phyloP scores from a whole-genome alignment of 2,797 vertebrate species.

The Chrosomus eos region DNA sequence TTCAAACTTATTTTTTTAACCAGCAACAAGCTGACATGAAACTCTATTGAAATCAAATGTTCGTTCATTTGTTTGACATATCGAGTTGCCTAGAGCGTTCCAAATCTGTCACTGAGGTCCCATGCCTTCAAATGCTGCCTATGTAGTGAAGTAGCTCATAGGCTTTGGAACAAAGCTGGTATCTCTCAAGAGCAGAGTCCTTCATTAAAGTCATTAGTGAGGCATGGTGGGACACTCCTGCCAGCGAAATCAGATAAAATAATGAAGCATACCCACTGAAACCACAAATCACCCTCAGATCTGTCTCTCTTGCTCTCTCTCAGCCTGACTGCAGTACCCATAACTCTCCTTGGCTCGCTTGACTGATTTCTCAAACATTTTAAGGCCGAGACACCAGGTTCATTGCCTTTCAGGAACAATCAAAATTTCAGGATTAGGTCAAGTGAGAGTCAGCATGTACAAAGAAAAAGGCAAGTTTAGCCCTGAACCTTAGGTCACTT shows the following conservation, averaged over 20 bases:
- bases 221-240: conserved; percentile 28
- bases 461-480: conserved; percentile 19
- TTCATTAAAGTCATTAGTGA: conserved; percentile 51
- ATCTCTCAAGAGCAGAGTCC: conserved; percentile 16
- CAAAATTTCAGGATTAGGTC: conserved; percentile 27
- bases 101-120: background rate
- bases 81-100: background rate
- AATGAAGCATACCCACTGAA: conserved; percentile 42
- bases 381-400: background rate
- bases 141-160: background rate
- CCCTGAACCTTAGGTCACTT: conserved; percentile 20
- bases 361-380: conserved; percentile 35
- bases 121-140: background rate
- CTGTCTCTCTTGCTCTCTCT: conserved; percentile 20
- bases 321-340: conserved; percentile 1
- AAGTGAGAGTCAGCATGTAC: conserved; percentile 8
- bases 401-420: conserved; percentile 28
- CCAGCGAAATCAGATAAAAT: conserved; percentile 25
- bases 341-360: conserved; percentile 20
- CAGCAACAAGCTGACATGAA: background rate
- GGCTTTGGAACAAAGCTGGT: conserved; percentile 19
- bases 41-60: background rate
- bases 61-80: background rate
- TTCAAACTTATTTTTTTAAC: background rate
- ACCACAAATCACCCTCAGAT: conserved; percentile 36